phyloP scores from a whole-genome alignment of 1,140 invertebrate species.

The Drosophila novamexicana region DNA sequence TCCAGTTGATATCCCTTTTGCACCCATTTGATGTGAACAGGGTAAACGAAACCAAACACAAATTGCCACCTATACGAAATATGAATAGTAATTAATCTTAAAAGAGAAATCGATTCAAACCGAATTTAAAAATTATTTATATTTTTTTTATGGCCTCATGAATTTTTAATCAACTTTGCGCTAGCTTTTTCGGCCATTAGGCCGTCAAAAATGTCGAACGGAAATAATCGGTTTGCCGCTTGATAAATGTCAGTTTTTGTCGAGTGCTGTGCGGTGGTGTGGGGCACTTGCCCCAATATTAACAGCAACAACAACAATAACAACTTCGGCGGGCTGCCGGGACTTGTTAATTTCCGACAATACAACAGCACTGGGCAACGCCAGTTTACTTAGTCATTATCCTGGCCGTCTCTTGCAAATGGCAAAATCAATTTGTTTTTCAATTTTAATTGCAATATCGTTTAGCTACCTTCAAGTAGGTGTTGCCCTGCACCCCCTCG shows the following conservation, averaged over 20 bases:
- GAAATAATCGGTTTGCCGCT: conserved; percentile 41
- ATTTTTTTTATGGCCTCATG: conserved; percentile 35
- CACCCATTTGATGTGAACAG: background rate
- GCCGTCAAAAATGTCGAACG: conserved; percentile 48
- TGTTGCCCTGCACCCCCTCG: background rate
- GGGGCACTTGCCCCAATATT: too few relatives aligned
- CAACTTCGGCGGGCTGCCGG: background rate
- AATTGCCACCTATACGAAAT: conserved; percentile 15
- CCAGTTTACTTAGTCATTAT: conserved; percentile 55
- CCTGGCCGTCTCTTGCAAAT: conserved; percentile 46
- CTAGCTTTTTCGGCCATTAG: conserved; percentile 54
- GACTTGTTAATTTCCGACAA: conserved; percentile 26
- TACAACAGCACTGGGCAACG: conserved; percentile 3
- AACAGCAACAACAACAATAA: conserved; percentile 3
- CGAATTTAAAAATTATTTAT: background rate
- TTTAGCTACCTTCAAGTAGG: conserved; percentile 43
- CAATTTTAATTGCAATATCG: conserved; percentile 70
- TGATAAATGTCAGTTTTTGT: conserved; percentile 48
- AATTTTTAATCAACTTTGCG: conserved; percentile 61
- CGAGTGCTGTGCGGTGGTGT: background rate
- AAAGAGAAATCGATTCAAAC: conserved; percentile 42
- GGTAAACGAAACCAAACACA: background rate
- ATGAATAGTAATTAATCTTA: conserved; percentile 39
- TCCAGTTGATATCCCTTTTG: background rate
- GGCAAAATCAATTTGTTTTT: conserved; percentile 59